phyloP scores from a whole-genome alignment of 2,113 vertebrate genomes.

The Pterocles burchelli region DNA sequence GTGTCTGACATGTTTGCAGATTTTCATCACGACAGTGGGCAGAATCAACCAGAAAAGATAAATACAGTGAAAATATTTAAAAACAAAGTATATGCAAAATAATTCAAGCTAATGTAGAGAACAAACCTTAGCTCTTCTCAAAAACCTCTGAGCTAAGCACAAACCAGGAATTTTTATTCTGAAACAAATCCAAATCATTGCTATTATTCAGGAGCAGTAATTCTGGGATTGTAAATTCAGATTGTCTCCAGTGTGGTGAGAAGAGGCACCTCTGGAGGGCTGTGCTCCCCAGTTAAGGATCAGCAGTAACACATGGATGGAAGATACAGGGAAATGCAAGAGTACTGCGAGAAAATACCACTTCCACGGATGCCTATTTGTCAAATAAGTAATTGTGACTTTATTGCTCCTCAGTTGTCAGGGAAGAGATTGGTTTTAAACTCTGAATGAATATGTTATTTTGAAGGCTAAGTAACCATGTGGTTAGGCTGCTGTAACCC shows the following conservation, averaged over 20 bases:
- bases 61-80: not conserved
- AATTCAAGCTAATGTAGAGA: not conserved
- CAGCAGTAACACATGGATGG: not conserved
- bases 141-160: not conserved
- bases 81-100: not conserved
- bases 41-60: not conserved
- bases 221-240: not conserved
- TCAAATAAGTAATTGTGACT: not conserved
- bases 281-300: not conserved
- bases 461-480: not conserved
- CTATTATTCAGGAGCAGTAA: not conserved
- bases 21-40: not conserved
- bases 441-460: not conserved
- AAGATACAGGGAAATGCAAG: fast-evolving
- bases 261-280: not conserved
- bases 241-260: not conserved
- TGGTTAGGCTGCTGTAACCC: not conserved
- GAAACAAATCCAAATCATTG: not conserved
- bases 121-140: not conserved
- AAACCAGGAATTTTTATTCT: not conserved
- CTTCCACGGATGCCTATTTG: not conserved
- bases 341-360: not conserved
- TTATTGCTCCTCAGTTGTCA: not conserved
- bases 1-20: not conserved
- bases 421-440: not conserved